These are phyloP conservation scores for Orbicella faveolata DNA, from an alignment of 64 coral and sea anemone species.

Conservation along the genomic window DNA sequence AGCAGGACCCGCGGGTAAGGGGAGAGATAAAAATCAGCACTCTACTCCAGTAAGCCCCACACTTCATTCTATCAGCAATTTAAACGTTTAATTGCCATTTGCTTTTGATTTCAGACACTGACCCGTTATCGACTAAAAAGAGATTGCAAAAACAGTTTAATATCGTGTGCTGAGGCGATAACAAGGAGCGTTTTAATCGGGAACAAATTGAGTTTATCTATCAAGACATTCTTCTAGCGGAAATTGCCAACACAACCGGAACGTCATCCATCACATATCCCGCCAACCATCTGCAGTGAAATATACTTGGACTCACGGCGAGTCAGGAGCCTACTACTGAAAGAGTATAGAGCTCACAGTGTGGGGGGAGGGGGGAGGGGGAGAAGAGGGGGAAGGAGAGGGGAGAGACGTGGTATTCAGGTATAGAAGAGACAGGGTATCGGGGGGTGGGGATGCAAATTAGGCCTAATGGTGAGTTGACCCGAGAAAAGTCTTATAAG, in stretches of 20 bases:
- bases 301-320: too few relatives aligned
- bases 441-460: too few relatives aligned
- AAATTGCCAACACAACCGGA: constrained; percentile 29
- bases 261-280: neutral
- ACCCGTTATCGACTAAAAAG: neutral
- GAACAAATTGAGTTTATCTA: neutral
- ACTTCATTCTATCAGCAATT: neutral
- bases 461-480: too few relatives aligned
- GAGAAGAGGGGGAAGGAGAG: neutral
- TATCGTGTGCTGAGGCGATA: constrained; percentile 4
- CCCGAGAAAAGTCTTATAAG: too few relatives aligned
- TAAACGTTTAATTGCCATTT: neutral
- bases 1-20: too few relatives aligned
- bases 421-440: too few relatives aligned
- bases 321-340: too few relatives aligned
- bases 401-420: too few relatives aligned
- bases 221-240: neutral
- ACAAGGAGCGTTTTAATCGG: neutral
- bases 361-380: neutral
- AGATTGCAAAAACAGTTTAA: neutral
- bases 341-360: too few relatives aligned
- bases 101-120: neutral
- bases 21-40: too few relatives aligned
- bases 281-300: too few relatives aligned
- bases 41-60: neutral